Base-by-base conservation (phyloP, 2,113 vertebrate species). In the Riparia riparia region DNA sequence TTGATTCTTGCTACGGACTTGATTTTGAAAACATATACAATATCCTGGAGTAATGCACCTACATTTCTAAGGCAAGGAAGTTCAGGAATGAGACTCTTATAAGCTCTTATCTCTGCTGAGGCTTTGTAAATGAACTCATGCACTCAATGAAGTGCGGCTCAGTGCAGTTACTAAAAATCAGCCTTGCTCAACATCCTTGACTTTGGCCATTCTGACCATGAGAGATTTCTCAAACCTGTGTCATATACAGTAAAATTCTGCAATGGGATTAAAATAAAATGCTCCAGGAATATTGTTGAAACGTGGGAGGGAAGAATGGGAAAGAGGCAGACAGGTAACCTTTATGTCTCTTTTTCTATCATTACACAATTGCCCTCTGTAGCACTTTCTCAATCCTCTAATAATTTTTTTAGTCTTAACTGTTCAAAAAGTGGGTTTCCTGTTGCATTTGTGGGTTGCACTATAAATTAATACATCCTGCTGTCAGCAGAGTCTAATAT, bases 401-500 rank as follows among this genome's bases (percentile, higher is more conserved):
- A 50, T 39, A 47, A 28, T 68, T 89, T 89, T 63, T 61, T 31
- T 65, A 72, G 31, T 37, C 19, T 20, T 57, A 12, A 5, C 1
- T 50, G 18, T 82, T 85, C 24, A 86, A 65, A 89, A 91, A 86
- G 31, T 10, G 6, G 3, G 16, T 61, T 92, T 91, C 8, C 49
- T 61, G 8, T 76, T 85, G 57, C 50, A 41, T 66, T 72, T 93
- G 28, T 86, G 72, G 72, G 31, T n/a, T 94, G 7, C 24, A 16
- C 44, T 82, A 57, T 84, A 64, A 61, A 28, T 92, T 78, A 54
- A 95, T 71, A 41, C 1, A 31, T 71, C 61, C 89, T 1, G 0
- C 34, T 90, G 45, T 73, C 78, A 91, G 32, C 66, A 61, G 39
- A 20, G 91, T 95, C 82, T 89, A 71, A 69, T 76, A 85, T 65